Evolutionary conservation across 2,113 vertebrate species (phyloP).

Genomic region (Cichladusa arquata): DNA sequence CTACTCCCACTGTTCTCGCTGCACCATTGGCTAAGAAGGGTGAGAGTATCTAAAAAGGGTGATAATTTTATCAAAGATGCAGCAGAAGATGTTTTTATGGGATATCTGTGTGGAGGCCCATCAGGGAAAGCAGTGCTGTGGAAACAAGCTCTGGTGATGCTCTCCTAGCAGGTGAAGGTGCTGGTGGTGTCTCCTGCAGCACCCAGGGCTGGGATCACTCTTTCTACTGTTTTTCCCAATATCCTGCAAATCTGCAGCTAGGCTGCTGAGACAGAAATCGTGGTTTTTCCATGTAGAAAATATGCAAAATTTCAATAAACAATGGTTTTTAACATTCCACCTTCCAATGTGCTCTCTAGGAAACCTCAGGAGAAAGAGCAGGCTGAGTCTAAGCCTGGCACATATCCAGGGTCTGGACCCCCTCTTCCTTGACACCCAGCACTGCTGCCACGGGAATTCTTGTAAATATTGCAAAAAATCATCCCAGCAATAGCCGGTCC

Average conservation of each 20-base stretch:
- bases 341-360: accelerated
- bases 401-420: neutral
- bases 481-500: neutral
- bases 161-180: neutral
- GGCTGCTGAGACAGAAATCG: neutral
- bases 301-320: neutral
- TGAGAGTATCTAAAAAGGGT: neutral
- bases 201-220: neutral
- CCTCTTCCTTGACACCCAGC: neutral
- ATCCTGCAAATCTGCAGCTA: neutral
- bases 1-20: neutral
- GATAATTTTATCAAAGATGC: neutral
- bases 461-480: neutral
- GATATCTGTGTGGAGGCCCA: neutral
- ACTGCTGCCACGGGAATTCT: neutral
- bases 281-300: neutral
- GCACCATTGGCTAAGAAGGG: neutral
- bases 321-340: neutral
- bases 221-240: neutral
- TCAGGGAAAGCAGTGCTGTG: neutral
- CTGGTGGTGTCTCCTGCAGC: neutral
- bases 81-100: neutral
- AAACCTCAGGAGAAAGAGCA: neutral
- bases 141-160: neutral
- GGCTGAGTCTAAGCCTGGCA: neutral